Percentiles rank a stretch among this genome's conserved stretches.
phyloP scores from a whole-genome alignment of 2,888 invertebrate species.

The Ormyrus pomaceus region DNA sequence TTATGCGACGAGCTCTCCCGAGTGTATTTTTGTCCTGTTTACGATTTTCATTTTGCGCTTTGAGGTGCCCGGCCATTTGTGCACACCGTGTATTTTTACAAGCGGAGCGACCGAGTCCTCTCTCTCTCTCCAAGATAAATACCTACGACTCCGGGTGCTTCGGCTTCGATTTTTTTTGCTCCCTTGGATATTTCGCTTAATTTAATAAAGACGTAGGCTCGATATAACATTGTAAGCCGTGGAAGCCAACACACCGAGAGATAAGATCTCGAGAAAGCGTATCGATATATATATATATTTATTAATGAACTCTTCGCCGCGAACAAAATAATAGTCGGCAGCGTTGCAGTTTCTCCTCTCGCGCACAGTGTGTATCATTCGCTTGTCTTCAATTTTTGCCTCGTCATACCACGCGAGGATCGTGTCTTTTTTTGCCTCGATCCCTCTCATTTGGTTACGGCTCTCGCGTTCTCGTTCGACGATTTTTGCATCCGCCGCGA shows the following conservation, averaged over 20 bases:
- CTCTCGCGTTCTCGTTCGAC: constrained; percentile 26
- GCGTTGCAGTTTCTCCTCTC: constrained; percentile 9
- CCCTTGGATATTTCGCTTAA: too few relatives aligned
- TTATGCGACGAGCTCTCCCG: too few relatives aligned
- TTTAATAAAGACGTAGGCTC: background rate
- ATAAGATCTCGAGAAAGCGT: constrained; percentile 43
- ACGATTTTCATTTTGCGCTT: too few relatives aligned
- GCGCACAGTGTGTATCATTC: background rate
- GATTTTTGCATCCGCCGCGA: constrained; percentile 26
- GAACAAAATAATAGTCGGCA: constrained; percentile 13
- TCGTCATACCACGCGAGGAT: constrained; percentile 22
- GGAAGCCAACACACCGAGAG: background rate
- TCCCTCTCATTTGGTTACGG: constrained; percentile 11
- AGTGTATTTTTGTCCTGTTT: too few relatives aligned
- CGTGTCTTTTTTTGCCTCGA: background rate
- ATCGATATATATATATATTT: constrained; percentile 32
- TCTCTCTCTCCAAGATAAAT: too few relatives aligned
- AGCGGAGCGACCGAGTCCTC: too few relatives aligned
- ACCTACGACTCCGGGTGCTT: too few relatives aligned
- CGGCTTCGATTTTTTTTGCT: too few relatives aligned
- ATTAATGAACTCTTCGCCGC: constrained; percentile 41
- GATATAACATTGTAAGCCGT: background rate
- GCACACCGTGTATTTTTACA: too few relatives aligned
- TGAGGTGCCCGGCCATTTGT: too few relatives aligned
- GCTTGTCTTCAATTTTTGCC: constrained; percentile 17